Evolutionary conservation across 2,113 vertebrate genomes (phyloP).

Genomic region (Tragulus kanchil): DNA sequence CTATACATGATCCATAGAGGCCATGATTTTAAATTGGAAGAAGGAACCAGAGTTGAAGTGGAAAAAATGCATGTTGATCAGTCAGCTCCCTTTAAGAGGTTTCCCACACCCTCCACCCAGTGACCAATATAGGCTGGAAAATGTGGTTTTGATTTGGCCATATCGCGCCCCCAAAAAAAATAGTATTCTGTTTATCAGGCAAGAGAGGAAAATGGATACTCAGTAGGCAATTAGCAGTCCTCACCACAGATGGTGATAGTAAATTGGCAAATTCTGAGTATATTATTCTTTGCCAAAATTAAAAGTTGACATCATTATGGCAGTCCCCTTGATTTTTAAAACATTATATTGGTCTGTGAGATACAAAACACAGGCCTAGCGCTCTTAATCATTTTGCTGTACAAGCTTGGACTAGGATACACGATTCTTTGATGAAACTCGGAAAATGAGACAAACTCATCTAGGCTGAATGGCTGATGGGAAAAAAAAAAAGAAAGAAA

Average conservation of each 20-base stretch:
- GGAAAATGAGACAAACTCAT: not conserved
- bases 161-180: slow-evolving; percentile 45
- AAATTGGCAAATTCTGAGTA: slow-evolving; percentile 65
- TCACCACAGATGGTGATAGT: slow-evolving; percentile 46
- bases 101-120: not conserved
- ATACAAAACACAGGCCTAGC: slow-evolving; percentile 38
- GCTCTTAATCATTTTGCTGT: slow-evolving; percentile 2
- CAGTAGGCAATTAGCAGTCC: slow-evolving; percentile 29
- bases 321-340: slow-evolving; percentile 54
- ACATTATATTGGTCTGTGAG: slow-evolving; percentile 21
- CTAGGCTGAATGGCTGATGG: not conserved
- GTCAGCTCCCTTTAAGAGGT: not conserved
- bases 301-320: slow-evolving; percentile 60
- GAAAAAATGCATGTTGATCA: not conserved
- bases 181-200: slow-evolving; percentile 57
- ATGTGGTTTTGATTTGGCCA: slow-evolving; percentile 48
- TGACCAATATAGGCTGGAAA: slow-evolving; percentile 14
- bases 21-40: not conserved
- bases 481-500: not conserved
- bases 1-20: not conserved
- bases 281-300: slow-evolving; percentile 66
- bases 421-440: slow-evolving; percentile 9
- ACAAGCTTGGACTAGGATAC: not conserved
- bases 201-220: slow-evolving; percentile 9
- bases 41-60: not conserved